Conservation (phyloP, 2,888 invertebrate genomes). For the Prosopocoilus inquinatus region DNA sequence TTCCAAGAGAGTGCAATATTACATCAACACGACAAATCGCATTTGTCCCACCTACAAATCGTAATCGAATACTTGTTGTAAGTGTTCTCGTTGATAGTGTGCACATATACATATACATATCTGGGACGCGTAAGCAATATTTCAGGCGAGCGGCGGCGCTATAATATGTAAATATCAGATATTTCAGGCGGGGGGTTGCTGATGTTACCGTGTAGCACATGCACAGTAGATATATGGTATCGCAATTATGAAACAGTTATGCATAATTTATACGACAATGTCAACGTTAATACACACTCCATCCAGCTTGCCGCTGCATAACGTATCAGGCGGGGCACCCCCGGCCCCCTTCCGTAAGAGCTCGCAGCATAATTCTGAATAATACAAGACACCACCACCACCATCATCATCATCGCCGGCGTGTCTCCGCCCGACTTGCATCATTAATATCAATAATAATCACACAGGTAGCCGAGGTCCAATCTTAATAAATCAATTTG, state of each 20-base stretch:
- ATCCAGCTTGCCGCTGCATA: background rate
- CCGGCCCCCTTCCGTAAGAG: slow-evolving; percentile 4
- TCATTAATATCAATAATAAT: slow-evolving; percentile 19
- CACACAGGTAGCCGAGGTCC: slow-evolving; percentile 9
- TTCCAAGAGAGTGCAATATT: too few species aligned
- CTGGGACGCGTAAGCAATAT: too few species aligned
- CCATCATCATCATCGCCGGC: background rate
- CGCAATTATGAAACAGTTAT: slow-evolving; percentile 8
- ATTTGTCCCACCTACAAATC: too few species aligned
- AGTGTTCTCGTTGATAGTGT: too few species aligned
- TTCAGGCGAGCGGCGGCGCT: too few species aligned
- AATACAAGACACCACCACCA: slow-evolving; percentile 9
- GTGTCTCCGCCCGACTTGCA: slow-evolving; percentile 13
- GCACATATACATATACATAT: too few species aligned
- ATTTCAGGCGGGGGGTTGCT: too few species aligned
- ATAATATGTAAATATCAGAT: too few species aligned
- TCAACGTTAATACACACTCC: slow-evolving; percentile 6
- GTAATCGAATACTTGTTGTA: too few species aligned
- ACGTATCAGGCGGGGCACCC: background rate
- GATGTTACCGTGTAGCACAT: too few species aligned
- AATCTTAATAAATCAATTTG: slow-evolving; percentile 43
- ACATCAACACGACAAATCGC: too few species aligned
- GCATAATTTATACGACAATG: slow-evolving; percentile 7
- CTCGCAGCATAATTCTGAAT: slow-evolving; percentile 15
- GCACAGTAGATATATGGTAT: background rate